Conservation (phyloP, 1,140 invertebrate genomes). For the Centruroides vittatus region DNA sequence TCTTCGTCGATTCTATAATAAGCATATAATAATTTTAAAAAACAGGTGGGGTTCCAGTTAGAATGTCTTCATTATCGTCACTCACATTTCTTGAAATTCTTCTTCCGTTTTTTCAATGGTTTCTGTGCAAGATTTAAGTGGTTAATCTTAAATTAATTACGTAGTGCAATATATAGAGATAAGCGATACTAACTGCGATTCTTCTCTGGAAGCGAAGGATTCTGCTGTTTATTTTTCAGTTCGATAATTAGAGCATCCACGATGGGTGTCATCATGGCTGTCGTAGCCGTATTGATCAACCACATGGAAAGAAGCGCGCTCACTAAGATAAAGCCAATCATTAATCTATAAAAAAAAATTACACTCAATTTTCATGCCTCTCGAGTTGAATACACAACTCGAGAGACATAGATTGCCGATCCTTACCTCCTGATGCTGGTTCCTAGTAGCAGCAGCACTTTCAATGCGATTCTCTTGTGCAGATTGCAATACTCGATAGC, state of each 20-base stretch:
- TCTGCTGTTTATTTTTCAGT: conserved; percentile 1
- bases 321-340: conserved; percentile 55
- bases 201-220: no score
- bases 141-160: no score
- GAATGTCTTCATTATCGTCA: no score
- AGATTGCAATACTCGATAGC: conserved; percentile 32
- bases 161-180: no score
- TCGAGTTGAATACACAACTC: no score
- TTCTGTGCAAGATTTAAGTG: no score
- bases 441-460: conserved; percentile 27
- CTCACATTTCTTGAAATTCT: no score
- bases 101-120: no score
- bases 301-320: conserved; percentile 70
- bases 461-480: conserved; percentile 31
- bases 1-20: background rate
- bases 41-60: no score
- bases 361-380: background rate
- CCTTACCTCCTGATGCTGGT: conserved; percentile 14
- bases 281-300: conserved; percentile 67
- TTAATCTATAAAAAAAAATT: conserved; percentile 35
- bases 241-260: conserved; percentile 44
- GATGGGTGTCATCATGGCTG: conserved; percentile 73
- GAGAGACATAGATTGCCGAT: background rate
- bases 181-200: no score
- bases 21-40: no score